Conservation (phyloP, 2,797 vertebrate species). For the Oreochromis grahami region DNA sequence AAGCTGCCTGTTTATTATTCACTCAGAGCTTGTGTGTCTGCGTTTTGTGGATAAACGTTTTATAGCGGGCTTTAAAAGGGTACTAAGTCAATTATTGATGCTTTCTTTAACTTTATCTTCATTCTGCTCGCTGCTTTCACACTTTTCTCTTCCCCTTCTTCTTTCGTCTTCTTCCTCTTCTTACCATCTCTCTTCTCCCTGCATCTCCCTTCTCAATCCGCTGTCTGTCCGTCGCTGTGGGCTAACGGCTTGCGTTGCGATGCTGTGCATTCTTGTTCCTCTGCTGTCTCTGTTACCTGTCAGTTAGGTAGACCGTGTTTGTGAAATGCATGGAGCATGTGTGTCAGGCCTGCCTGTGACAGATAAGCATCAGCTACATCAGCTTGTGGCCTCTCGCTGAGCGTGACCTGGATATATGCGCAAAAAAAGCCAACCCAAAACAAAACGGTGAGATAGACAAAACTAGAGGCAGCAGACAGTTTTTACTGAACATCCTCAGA, state of each 20-base stretch:
- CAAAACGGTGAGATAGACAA: not conserved
- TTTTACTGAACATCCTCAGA: conserved; percentile 32
- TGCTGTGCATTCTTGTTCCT: conserved; percentile 12
- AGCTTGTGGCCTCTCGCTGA: conserved; percentile 44
- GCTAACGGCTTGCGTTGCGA: not conserved
- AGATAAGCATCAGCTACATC: conserved; percentile 59
- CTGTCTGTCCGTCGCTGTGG: conserved; percentile 7
- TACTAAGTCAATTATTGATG: conserved; percentile 63
- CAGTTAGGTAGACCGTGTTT: not conserved
- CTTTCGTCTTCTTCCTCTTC: not conserved
- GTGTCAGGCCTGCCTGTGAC: conserved; percentile 44
- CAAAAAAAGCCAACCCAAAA: not conserved
- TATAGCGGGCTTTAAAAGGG: conserved; percentile 40
- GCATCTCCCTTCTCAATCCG: not conserved
- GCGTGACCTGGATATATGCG: conserved; percentile 35
- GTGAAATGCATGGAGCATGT: not conserved
- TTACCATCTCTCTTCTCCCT: not conserved
- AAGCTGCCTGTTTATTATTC: conserved; percentile 30
- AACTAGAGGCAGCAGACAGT: conserved; percentile 7
- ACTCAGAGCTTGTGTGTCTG: not conserved
- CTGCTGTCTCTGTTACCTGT: conserved; percentile 11
- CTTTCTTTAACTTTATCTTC: conserved; percentile 10
- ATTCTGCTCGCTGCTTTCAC: not conserved
- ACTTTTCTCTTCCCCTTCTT: not conserved
- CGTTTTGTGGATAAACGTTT: conserved; percentile 20